Evolutionary conservation across 2,113 vertebrate genomes (phyloP).

Genomic region (Ameiurus melas): DNA sequence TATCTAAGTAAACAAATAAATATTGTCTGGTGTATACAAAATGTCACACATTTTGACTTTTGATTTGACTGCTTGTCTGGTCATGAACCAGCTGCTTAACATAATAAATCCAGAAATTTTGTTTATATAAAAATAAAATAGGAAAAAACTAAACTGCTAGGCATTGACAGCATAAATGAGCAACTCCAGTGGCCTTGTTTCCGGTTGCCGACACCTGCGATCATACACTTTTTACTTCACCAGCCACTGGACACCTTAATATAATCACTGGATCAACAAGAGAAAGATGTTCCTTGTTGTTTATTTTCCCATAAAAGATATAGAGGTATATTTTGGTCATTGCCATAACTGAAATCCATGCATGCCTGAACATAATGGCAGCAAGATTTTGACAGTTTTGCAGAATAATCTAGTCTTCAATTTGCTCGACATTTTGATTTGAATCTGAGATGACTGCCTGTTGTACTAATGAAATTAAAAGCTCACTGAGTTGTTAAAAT

Average conservation of each 20-base stretch:
- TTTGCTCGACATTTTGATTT: background rate
- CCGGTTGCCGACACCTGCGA: background rate
- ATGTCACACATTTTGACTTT: background rate
- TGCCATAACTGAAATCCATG: background rate
- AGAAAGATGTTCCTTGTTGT: background rate
- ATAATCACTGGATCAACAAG: background rate
- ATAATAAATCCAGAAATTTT: background rate
- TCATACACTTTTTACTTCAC: background rate
- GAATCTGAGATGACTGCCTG: background rate
- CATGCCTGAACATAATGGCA: background rate
- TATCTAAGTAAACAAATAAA: background rate
- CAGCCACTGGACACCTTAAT: background rate
- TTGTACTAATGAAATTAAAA: background rate
- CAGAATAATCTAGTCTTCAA: background rate
- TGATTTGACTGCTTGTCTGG: background rate
- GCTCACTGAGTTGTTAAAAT: background rate
- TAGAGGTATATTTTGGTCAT: background rate
- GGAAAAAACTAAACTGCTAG: background rate
- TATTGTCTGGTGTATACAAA: background rate
- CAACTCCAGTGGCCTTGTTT: background rate
- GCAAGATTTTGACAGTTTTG: background rate
- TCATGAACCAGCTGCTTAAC: background rate
- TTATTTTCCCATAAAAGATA: conserved; percentile 3
- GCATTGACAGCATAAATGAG: background rate
- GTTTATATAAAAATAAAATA: background rate